A percentile compares a stretch with the other conserved stretches of the same genome.
Conservation (phyloP, 2,113 vertebrate genomes). For the Xyrauchen texanus region DNA sequence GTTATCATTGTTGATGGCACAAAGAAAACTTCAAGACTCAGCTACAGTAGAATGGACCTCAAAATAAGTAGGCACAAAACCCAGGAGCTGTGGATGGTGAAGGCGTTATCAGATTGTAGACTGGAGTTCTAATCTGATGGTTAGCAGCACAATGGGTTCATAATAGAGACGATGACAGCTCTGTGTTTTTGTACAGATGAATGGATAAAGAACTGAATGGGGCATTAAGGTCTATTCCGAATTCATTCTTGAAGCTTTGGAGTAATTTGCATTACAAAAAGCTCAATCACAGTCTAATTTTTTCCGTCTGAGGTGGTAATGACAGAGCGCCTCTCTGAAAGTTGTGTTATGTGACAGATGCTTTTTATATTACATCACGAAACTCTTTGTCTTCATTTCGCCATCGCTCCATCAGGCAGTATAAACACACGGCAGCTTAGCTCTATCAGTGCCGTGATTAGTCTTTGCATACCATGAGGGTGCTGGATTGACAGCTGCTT, state of each 20-base stretch:
- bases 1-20: slow-evolving; percentile 4
- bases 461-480: slow-evolving; percentile 12
- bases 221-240: slow-evolving; percentile 51
- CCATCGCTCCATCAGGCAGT: slow-evolving; percentile 34
- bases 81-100: slow-evolving; percentile 24
- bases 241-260: slow-evolving; percentile 40
- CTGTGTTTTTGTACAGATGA: slow-evolving; percentile 52
- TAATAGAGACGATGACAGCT: slow-evolving; percentile 54
- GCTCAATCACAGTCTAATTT: slow-evolving; percentile 54
- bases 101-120: slow-evolving; percentile 48
- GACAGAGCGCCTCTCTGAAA: slow-evolving; percentile 46
- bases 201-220: slow-evolving; percentile 35
- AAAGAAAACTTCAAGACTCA: slow-evolving; percentile 22
- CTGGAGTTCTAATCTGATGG: slow-evolving; percentile 43
- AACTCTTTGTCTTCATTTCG: slow-evolving; percentile 20
- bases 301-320: slow-evolving; percentile 51
- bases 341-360: slow-evolving; percentile 49
- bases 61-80: slow-evolving; percentile 32
- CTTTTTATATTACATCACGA: slow-evolving; percentile 50
- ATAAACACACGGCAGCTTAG: slow-evolving; percentile 37
- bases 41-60: slow-evolving; percentile 22
- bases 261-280: slow-evolving; percentile 60
- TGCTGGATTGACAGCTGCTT: slow-evolving; percentile 53
- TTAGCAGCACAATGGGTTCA: slow-evolving; percentile 43
- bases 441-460: slow-evolving; percentile 18